phyloP scores from a whole-genome alignment of 2,888 invertebrate species.

The Eilema griseolum region DNA sequence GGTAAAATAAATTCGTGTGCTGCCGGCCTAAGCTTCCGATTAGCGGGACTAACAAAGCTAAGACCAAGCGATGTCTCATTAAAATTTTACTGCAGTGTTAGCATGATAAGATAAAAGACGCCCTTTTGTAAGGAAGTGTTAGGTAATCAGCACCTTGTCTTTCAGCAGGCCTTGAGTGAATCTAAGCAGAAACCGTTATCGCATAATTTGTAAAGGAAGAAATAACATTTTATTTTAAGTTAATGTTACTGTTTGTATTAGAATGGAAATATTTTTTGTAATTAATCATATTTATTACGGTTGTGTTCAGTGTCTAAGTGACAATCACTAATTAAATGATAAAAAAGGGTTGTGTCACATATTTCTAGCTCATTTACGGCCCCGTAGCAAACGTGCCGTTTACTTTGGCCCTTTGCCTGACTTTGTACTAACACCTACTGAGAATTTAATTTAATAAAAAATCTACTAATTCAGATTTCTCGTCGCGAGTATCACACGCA shows the following conservation, averaged over 20 bases:
- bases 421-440: too few species aligned
- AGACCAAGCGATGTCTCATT: conserved; percentile 68
- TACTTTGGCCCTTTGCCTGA: too few species aligned
- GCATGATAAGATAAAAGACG: conserved; percentile 66
- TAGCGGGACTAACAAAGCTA: conserved; percentile 63
- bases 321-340: too few species aligned
- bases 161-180: conserved; percentile 10
- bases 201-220: not conserved
- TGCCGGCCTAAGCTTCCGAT: conserved; percentile 61
- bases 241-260: not conserved
- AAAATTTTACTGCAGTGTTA: conserved; percentile 74
- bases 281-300: not conserved
- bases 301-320: too few species aligned
- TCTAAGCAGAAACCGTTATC: conserved; percentile 6
- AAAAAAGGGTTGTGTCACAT: too few species aligned
- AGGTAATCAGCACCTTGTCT: conserved; percentile 47
- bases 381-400: too few species aligned
- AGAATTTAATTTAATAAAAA: not conserved
- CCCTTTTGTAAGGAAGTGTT: conserved; percentile 52
- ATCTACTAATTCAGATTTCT: not conserved
- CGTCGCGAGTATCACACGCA: not conserved
- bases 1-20: not conserved
- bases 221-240: not conserved
- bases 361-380: too few species aligned
- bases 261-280: not conserved